Conservation (phyloP, 2,113 vertebrate species). For the Brachyhypopomus occidentalis region DNA sequence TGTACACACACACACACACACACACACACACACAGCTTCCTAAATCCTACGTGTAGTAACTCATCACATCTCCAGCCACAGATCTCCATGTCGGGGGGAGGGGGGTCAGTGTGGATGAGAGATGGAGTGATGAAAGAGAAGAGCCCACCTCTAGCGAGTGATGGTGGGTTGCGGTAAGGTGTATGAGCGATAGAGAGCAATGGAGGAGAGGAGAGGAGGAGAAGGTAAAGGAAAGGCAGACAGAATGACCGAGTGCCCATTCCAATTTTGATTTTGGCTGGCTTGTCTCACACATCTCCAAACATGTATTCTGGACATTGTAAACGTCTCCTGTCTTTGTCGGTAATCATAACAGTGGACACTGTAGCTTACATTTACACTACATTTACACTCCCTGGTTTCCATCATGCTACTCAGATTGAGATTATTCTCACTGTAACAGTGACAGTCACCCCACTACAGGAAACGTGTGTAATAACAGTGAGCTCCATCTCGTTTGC, state of each 20-base stretch:
- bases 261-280: no score
- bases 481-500: background rate
- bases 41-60: slow-evolving; percentile 38
- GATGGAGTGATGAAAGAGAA: slow-evolving; percentile 40
- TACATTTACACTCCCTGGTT: background rate
- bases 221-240: background rate
- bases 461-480: slow-evolving; percentile 22
- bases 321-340: no score
- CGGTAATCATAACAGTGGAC: no score
- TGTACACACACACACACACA: no score
- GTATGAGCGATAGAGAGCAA: background rate
- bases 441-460: background rate
- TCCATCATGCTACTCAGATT: background rate
- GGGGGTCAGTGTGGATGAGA: slow-evolving; percentile 4
- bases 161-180: slow-evolving; percentile 11
- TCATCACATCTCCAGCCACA: slow-evolving; percentile 16
- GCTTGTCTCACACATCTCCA: background rate
- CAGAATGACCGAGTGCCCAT: background rate
- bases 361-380: no score
- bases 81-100: slow-evolving; percentile 42
- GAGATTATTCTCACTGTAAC: slow-evolving; percentile 24
- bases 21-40: background rate
- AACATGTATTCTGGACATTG: no score
- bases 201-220: background rate
- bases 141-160: slow-evolving; percentile 50